Base-by-base conservation (phyloP, 2,888 invertebrate genomes). In the Amiota communis region DNA sequence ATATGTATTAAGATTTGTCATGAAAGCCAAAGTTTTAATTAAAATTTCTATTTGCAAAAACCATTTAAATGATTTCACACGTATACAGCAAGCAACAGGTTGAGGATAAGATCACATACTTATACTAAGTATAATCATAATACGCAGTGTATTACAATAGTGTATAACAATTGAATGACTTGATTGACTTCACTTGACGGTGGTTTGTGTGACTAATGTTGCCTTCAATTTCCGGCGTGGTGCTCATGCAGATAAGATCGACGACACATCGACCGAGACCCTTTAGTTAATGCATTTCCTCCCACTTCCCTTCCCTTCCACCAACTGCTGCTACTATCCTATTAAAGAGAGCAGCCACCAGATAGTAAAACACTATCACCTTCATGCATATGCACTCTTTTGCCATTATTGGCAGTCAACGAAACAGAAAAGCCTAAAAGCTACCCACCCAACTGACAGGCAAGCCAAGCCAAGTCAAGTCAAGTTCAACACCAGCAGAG, bases 401-500 rank as follows among this genome's bases (percentile, higher is more conserved):
- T 74, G 80, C 80, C 85, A 36, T 36, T 6, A 36, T 2, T 36
- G 36, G 8, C 2, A 36, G 36, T 36, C 36, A 36, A 36, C 36
- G 36, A 36, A 36, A 36, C 36, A 36, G 36, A 36, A 36, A 36
- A 36, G 36, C 36, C 36, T 36, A 36, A 36, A 36, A 36, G 4
- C 36, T 36, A 36, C 4, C 36, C 6, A 36, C 36, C 36, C 36
- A 36, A 36, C 36, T 36, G 36, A 36, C 36, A 36, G 36, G 4
- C 36, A 23, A 3, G n/a, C n/a, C n/a, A n/a, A n/a, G n/a, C 36
- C 36, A 36, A 36, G 36, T 36, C 36, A 36, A 83, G 84, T 83
- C 83, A 83, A 83, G 83, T 83, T 83, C 83, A 83, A 84, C 85
- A 83, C 83, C 82, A 84, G 79, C 82, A 80, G 74, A 76, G 72